phyloP scores from a whole-genome alignment of 2,797 vertebrate genomes.

The Microtus californicus region DNA sequence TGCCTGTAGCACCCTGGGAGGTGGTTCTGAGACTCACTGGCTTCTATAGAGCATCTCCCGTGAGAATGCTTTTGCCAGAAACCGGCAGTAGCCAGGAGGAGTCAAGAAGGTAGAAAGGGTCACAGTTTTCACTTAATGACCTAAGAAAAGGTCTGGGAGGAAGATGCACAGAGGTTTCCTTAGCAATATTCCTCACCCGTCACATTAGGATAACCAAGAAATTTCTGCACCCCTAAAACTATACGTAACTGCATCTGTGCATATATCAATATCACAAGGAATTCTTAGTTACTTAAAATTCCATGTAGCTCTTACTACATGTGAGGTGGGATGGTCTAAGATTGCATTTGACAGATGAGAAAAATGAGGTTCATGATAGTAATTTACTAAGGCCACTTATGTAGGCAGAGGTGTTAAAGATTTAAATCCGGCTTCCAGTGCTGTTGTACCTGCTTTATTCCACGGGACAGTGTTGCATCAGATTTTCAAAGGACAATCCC shows the following conservation, averaged over 20 bases:
- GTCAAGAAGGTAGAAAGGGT: neutral
- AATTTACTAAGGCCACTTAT: neutral
- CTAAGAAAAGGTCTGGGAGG: neutral
- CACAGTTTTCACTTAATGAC: too few species aligned
- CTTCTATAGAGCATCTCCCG: neutral
- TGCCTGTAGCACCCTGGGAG: neutral
- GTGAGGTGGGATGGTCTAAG: neutral
- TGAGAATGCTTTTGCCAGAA: neutral
- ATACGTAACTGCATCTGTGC: neutral
- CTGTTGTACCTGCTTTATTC: neutral
- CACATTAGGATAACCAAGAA: neutral
- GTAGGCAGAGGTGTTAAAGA: neutral
- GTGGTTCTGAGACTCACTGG: neutral
- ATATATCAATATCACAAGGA: neutral
- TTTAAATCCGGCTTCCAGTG: neutral
- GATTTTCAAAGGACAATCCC: neutral
- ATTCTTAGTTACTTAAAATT: neutral
- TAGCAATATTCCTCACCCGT: neutral
- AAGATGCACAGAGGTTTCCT: neutral
- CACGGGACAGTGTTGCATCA: rapidly evolving
- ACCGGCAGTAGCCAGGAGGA: neutral
- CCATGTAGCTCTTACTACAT: neutral
- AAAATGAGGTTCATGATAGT: neutral
- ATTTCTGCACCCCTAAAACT: rapidly evolving
- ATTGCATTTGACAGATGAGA: neutral